Conservation (phyloP, 1,140 invertebrate genomes). For the Caenorhabditis latens region DNA sequence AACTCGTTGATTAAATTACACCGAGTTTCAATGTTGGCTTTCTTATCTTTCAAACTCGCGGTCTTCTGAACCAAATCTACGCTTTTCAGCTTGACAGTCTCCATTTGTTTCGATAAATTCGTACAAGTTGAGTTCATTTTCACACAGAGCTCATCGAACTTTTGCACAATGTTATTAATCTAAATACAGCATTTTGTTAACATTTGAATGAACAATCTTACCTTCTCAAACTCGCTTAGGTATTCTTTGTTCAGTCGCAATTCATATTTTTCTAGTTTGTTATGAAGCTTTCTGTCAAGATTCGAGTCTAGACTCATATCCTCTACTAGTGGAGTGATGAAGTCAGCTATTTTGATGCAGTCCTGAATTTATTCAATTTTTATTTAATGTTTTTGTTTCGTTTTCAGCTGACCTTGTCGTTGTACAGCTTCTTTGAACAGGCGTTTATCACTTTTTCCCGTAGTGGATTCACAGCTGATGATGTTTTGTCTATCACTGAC, state of each 20-base stretch:
- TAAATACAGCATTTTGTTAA: not conserved
- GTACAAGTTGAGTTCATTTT: slow-evolving; percentile 43
- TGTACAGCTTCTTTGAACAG: slow-evolving; percentile 30
- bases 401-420: slow-evolving; percentile 43
- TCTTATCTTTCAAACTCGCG: slow-evolving; percentile 35
- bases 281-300: slow-evolving; percentile 28
- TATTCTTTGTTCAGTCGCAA: slow-evolving; percentile 35
- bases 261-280: slow-evolving; percentile 34
- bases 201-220: not conserved
- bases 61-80: slow-evolving; percentile 46
- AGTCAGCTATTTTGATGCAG: slow-evolving; percentile 35
- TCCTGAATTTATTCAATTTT: slow-evolving; percentile 1
- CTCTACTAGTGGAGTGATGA: slow-evolving; percentile 25
- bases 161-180: slow-evolving; percentile 48
- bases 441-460: slow-evolving; percentile 45
- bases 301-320: slow-evolving; percentile 25
- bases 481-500: slow-evolving; percentile 26
- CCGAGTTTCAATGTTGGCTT: slow-evolving; percentile 4
- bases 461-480: slow-evolving; percentile 12
- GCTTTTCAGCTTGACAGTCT: slow-evolving; percentile 26
- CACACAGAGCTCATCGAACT: slow-evolving; percentile 38
- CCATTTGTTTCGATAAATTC: slow-evolving; percentile 43
- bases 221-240: slow-evolving; percentile 39
- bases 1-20: slow-evolving; percentile 47
- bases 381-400: not conserved